Conservation (phyloP, 1,140 invertebrate species). For the Gryon sp. region DNA sequence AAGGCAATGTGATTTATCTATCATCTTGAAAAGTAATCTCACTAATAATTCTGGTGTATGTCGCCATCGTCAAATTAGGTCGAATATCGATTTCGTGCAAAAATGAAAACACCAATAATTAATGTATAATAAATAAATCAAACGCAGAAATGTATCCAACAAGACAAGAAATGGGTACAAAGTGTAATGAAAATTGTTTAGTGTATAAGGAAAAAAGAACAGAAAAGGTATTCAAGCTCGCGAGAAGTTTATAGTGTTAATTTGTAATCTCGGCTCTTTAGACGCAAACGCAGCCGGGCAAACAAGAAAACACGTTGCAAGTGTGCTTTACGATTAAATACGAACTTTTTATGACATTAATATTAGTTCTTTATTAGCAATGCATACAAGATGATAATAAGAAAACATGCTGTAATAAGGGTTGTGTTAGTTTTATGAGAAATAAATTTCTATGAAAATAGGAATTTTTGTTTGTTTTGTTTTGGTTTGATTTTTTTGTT, state of each 20-base stretch:
- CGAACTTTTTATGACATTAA: conserved; percentile 15
- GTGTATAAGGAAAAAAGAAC: too few relatives aligned
- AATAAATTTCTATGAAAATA: too few relatives aligned
- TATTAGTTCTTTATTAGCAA: conserved; percentile 16
- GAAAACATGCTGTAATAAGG: too few relatives aligned
- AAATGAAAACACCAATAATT: conserved; percentile 36
- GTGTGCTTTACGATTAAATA: conserved; percentile 12
- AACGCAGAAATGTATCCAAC: too few relatives aligned
- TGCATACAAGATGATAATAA: not conserved
- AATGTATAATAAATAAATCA: conserved; percentile 34
- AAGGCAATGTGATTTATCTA: conserved; percentile 25
- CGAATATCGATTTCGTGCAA: conserved; percentile 25
- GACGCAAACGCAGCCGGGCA: not conserved
- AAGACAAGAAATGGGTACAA: not conserved
- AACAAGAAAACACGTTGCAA: not conserved
- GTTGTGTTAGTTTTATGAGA: too few relatives aligned
- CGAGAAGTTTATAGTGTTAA: conserved; percentile 33
- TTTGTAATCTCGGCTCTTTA: conserved; percentile 30
- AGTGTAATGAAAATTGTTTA: conserved; percentile 26
- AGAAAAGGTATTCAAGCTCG: too few relatives aligned
- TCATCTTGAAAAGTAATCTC: conserved; percentile 31
- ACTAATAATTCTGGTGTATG: conserved; percentile 26
- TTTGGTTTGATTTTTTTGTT: too few relatives aligned
- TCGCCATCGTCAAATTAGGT: conserved; percentile 28
- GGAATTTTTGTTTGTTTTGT: too few relatives aligned